Evolutionary conservation across 2,888 invertebrate genomes (phyloP), one percentile per base, ranked within the genome.

Genomic region (Rosalia funebris): DNA sequence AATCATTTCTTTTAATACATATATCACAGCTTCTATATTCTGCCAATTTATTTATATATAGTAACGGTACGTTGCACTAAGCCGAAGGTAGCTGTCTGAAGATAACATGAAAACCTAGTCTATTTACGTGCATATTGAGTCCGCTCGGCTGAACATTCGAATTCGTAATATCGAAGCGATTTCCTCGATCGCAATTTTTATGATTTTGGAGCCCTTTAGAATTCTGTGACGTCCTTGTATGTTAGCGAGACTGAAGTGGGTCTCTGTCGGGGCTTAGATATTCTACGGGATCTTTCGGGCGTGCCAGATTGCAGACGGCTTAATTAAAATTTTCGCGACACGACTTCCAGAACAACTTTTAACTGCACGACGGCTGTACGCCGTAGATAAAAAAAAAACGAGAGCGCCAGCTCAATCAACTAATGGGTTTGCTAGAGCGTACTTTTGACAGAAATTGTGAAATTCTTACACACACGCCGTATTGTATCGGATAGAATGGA

Each of bases 221-320:
- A 5, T 47, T 47, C 16, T 15, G 17, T 17, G 47, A 44, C 44
- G 44, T 44, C 25, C 44, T 25, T 14, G 44, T 44, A 12, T 12
- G 12, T 44, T 44, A 14, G 44, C 25, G 11, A 14, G 44, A 11
- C 17, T 4, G 44, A 44, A 44, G 44, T 44, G 44, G 20, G 44
- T 44, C 17, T 44, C 11, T 14, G 39, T 20, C 37, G 39, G 11
- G 37, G 37, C 15, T 11, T 14, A n/a, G 46, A 36, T 15, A 19
- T 36, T 44, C 25, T 14, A 44, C 54, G 54, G 36, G 17, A 11
- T 34, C 54, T 45, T 19, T 54, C 54, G 34, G 32, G 54, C 54
- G 54, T 45, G 36, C 56, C 25, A 39, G 47, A 56, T 56, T 56
- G 47, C 56, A 56, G 56, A 56, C 39, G 56, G 46, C 45, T 56